Evolutionary conservation across 2,113 vertebrate genomes (phyloP), one percentile per base, ranked within the genome.

Genomic region (Istiophorus platypterus): DNA sequence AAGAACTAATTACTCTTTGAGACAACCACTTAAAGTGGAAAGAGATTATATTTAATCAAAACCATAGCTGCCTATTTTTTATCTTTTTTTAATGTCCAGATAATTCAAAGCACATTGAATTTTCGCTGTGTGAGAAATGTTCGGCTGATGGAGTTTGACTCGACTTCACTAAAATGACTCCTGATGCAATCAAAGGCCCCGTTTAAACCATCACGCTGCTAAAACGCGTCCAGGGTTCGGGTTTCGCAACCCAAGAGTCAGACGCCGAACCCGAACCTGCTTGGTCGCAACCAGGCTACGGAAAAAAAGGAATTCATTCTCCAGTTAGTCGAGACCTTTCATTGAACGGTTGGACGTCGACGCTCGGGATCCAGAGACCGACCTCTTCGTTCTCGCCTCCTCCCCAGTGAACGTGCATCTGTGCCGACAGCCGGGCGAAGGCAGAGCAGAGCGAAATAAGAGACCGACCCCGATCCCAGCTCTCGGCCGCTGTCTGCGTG

Each of bases 61-160:
- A 52, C 41, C 3, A 42, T 3, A 62, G 66, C 54, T 26, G 22
- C n/a, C n/a, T n/a, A n/a, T n/a, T n/a, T n/a, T n/a, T n/a, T n/a
- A n/a, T n/a, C n/a, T n/a, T n/a, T 57, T 47, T 74, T 26, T 57
- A 69, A 20, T 20, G 31, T 34, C 20, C 41, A 58, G 3, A 54
- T 57, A 12, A 76, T 61, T 76, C 13, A 15, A 58, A 76, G 7
- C 65, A 73, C 42, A 57, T 18, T 22, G 18, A 76, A 12, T 72
- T 67, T 63, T 26, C 22, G 27, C 47, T 1, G 3, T 34, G 37
- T 39, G 47, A 62, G 54, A 63, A 87, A 67, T 2, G 1, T 45
- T 67, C 9, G 51, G 8, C 57, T 49, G 56, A 78, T 62, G 9
- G 73, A 57, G 61, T 74, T 85, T 81, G 77, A 76, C 34, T 63